phyloP scores from a whole-genome alignment of 1,140 invertebrate species.

The Danaus plexippus region DNA sequence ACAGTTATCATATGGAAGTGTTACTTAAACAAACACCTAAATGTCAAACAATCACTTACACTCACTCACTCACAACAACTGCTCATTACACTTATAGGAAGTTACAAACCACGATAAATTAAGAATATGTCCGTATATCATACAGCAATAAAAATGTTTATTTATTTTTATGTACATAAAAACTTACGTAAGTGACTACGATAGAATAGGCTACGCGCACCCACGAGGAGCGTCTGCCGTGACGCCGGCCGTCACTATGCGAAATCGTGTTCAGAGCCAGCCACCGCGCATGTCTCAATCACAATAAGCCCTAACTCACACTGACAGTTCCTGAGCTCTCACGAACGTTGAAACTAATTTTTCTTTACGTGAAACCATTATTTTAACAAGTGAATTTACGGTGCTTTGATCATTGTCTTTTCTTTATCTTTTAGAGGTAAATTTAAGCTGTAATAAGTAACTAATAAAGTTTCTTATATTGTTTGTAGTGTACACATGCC shows the following conservation, averaged over 20 bases:
- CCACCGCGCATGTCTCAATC: conserved; percentile 55
- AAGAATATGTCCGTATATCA: no score
- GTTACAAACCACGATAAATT: no score
- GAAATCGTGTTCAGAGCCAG: conserved; percentile 23
- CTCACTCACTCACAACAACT: conserved; percentile 21
- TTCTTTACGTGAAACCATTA: conserved; percentile 46
- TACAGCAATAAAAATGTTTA: conserved; percentile 3
- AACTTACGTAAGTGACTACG: conserved; percentile 59
- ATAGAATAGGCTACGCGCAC: conserved; percentile 16
- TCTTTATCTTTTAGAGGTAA: neutral
- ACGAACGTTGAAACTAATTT: conserved; percentile 41
- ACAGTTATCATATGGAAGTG: neutral
- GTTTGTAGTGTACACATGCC: conserved; percentile 25
- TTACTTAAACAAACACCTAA: conserved; percentile 11
- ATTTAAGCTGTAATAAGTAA: no score
- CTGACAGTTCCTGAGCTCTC: conserved; percentile 38
- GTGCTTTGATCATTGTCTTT: conserved; percentile 27
- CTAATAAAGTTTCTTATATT: conserved; percentile 14
- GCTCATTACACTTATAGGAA: conserved; percentile 15
- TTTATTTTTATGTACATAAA: conserved; percentile 5
- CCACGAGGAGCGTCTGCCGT: conserved; percentile 30
- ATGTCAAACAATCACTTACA: conserved; percentile 19
- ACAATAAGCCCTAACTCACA: conserved; percentile 51
- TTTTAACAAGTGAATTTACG: conserved; percentile 35
- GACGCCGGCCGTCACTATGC: conserved; percentile 47